These are phyloP conservation scores for Gobio occitaniae DNA, from an alignment of 2,797 vertebrate species.

Conservation along the genomic window DNA sequence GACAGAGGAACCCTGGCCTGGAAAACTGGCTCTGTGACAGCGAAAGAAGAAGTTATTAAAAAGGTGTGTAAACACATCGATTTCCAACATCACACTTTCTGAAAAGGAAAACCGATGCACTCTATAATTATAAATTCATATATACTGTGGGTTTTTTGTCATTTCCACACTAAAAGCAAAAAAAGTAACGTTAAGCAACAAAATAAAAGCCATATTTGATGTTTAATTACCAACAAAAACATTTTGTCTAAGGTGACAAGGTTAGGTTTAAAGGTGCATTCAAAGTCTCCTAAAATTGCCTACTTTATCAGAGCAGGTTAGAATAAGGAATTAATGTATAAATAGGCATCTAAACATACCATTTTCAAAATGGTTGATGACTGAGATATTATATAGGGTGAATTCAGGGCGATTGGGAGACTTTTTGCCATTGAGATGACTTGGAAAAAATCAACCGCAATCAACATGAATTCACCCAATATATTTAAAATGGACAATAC, in stretches of 20 bases:
- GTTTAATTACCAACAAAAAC: constrained; percentile 2
- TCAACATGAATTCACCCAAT: too few relatives aligned
- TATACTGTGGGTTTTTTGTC: not conserved
- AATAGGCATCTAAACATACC: not conserved
- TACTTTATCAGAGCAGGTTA: not conserved
- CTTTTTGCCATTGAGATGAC: too few relatives aligned
- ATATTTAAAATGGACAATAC: not conserved
- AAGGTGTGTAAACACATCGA: not conserved
- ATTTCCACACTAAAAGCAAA: not conserved
- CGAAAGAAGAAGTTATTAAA: not conserved
- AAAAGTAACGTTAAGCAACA: not conserved
- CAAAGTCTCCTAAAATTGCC: not conserved
- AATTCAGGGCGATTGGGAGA: too few relatives aligned
- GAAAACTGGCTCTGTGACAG: constrained; percentile 57
- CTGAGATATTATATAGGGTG: too few relatives aligned
- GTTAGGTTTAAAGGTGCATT: not conserved
- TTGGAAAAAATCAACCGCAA: too few relatives aligned
- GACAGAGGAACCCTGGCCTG: constrained; percentile 58
- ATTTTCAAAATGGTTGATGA: not conserved
- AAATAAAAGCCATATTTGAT: not conserved
- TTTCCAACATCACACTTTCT: not conserved
- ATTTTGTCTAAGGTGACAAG: not conserved
- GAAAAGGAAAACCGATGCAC: not conserved
- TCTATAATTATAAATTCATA: not conserved
- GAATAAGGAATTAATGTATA: not conserved